Evolutionary conservation across 2,797 vertebrate genomes (phyloP).

Genomic region (Poeciliopsis presidionis): DNA sequence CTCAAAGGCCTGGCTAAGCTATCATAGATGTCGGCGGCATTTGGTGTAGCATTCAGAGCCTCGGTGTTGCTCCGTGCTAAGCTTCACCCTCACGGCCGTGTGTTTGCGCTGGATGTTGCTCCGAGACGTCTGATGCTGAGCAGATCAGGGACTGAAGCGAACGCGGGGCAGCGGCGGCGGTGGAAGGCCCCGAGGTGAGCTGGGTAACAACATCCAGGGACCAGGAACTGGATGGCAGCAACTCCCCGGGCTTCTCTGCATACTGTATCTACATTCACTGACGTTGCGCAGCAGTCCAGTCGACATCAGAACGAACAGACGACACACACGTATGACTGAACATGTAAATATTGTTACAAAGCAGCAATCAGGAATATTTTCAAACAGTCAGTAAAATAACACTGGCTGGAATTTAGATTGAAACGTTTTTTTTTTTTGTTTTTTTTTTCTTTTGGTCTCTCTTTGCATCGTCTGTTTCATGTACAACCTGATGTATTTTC

Average conservation of each 20-base stretch:
- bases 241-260: constrained; percentile 23
- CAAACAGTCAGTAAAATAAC: neutral
- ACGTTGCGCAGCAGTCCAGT: neutral
- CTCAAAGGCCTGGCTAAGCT: constrained; percentile 69
- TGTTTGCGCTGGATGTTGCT: constrained; percentile 75
- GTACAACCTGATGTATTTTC: neutral
- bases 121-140: constrained; percentile 54
- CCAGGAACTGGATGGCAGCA: constrained; percentile 25
- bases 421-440: neutral
- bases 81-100: constrained; percentile 53
- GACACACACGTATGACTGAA: neutral
- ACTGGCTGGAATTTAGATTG: neutral
- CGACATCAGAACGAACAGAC: neutral
- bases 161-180: constrained; percentile 27
- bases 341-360: constrained; percentile 1
- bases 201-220: constrained; percentile 60
- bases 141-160: constrained; percentile 59
- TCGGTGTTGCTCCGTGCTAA: constrained; percentile 42
- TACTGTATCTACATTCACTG: neutral
- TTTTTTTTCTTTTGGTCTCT: neutral
- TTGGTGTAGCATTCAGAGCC: constrained; percentile 51
- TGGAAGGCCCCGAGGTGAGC: constrained; percentile 54
- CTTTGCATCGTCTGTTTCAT: neutral
- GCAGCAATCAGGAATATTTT: neutral
- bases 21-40: constrained; percentile 63